phyloP scores from a whole-genome alignment of 2,797 vertebrate species.

The Threskiornis aethiopicus region DNA sequence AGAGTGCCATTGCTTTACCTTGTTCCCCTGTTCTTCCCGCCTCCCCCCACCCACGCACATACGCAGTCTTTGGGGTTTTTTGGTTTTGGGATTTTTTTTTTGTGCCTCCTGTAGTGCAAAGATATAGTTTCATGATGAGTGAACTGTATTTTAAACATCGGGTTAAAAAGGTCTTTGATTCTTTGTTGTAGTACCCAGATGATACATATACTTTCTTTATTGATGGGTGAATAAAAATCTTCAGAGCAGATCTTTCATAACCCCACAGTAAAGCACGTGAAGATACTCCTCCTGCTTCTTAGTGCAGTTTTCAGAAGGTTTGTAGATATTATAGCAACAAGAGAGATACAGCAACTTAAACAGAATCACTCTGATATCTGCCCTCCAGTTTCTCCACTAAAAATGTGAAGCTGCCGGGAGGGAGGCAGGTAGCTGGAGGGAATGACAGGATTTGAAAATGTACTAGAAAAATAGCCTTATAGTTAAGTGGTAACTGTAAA shows the following conservation, averaged over 20 bases:
- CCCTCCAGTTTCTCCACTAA: background rate
- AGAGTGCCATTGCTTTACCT: background rate
- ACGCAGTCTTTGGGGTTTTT: background rate
- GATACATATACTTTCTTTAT: background rate
- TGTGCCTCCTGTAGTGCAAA: background rate
- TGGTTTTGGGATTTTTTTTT: background rate
- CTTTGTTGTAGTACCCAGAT: background rate
- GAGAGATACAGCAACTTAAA: background rate
- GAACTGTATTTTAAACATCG: background rate
- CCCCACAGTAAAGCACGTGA: background rate
- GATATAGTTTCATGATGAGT: background rate
- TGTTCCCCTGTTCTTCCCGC: background rate
- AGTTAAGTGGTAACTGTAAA: background rate
- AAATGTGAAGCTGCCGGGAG: background rate
- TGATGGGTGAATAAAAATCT: background rate
- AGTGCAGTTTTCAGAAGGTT: background rate
- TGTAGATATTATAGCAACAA: background rate
- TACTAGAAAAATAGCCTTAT: background rate
- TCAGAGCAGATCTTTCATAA: background rate
- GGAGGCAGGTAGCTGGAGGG: accelerated
- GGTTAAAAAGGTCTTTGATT: background rate
- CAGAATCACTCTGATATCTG: background rate
- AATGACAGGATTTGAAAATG: background rate
- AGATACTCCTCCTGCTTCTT: background rate
- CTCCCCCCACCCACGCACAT: accelerated